Percentiles rank a stretch among this genome's conserved stretches.
Evolutionary conservation across 2,888 invertebrate genomes (phyloP).

Genomic region (Crematogaster levior): DNA sequence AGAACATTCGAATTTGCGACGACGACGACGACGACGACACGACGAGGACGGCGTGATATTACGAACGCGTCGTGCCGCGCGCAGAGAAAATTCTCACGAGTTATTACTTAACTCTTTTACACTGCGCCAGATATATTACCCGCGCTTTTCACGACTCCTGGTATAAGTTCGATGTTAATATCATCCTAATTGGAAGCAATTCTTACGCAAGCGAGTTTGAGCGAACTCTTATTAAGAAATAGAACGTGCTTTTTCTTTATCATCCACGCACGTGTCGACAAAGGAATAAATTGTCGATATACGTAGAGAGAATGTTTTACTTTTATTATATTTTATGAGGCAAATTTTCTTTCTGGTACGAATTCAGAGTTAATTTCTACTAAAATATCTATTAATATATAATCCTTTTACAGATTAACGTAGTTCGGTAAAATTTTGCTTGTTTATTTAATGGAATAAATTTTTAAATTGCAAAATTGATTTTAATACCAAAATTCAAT

Average conservation of each 20-base stretch:
- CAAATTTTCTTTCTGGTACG: background rate
- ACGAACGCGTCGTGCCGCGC: constrained; percentile 6
- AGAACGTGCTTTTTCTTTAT: constrained; percentile 5
- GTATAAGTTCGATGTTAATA: constrained; percentile 43
- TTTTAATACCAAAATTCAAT: constrained; percentile 9
- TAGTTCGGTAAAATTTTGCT: background rate
- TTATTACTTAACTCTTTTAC: constrained; percentile 55
- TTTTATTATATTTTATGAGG: background rate
- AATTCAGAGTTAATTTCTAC: background rate
- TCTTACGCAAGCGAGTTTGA: constrained; percentile 34
- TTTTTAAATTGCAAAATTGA: background rate
- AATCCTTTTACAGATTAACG: background rate
- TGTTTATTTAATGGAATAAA: constrained; percentile 30
- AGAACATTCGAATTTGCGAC: constrained; percentile 50
- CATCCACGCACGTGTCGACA: background rate
- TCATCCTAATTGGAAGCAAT: constrained; percentile 46
- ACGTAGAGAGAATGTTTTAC: background rate
- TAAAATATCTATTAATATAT: constrained; percentile 6
- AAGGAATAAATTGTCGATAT: background rate
- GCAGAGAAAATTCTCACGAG: constrained; percentile 43
- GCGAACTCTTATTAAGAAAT: background rate
- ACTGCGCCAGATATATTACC: constrained; percentile 31
- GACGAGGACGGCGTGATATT: constrained; percentile 17
- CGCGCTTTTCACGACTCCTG: constrained; percentile 36
- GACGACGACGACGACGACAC: constrained; percentile 8